These are phyloP conservation scores for Sarcophaga bullata DNA, from an alignment of 1,140 invertebrate genomes.

Conservation along the genomic window DNA sequence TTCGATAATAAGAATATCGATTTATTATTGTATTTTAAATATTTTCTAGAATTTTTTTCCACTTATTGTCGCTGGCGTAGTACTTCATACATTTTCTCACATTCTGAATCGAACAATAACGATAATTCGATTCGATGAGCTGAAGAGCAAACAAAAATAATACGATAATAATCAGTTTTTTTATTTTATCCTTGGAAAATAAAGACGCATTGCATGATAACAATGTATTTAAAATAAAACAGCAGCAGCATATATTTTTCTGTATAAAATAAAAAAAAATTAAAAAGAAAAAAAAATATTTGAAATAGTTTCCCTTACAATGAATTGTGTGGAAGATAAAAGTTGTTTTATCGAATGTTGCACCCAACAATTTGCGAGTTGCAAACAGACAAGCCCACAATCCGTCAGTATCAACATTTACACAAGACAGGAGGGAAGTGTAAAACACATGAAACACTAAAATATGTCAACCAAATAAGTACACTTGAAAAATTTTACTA, in stretches of 20 bases:
- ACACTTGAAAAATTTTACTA: slow-evolving; percentile 30
- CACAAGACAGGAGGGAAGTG: neutral
- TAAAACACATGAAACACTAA: slow-evolving; percentile 31
- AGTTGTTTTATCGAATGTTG: slow-evolving; percentile 14
- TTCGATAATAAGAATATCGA: too few species aligned
- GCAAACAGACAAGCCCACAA: neutral
- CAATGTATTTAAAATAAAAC: slow-evolving; percentile 19
- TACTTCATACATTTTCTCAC: too few species aligned
- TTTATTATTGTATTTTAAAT: too few species aligned
- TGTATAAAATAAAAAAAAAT: neutral
- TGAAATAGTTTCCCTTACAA: slow-evolving; percentile 5
- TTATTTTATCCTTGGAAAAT: slow-evolving; percentile 20
- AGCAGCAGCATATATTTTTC: neutral
- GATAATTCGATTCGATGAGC: too few species aligned
- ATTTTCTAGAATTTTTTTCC: too few species aligned
- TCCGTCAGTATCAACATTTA: neutral
- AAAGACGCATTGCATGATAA: slow-evolving; percentile 4
- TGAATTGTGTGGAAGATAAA: neutral
- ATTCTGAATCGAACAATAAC: too few species aligned
- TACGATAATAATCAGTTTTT: neutral
- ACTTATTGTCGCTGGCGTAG: too few species aligned
- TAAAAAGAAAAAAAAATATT: slow-evolving; percentile 35
- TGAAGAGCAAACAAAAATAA: too few species aligned
- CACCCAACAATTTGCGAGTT: slow-evolving; percentile 23
- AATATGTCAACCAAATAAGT: slow-evolving; percentile 38